A percentile compares a stretch with the other conserved stretches of the same genome.
Conservation (phyloP, 2,113 vertebrate species). For the Benitochromis conjunctus region DNA sequence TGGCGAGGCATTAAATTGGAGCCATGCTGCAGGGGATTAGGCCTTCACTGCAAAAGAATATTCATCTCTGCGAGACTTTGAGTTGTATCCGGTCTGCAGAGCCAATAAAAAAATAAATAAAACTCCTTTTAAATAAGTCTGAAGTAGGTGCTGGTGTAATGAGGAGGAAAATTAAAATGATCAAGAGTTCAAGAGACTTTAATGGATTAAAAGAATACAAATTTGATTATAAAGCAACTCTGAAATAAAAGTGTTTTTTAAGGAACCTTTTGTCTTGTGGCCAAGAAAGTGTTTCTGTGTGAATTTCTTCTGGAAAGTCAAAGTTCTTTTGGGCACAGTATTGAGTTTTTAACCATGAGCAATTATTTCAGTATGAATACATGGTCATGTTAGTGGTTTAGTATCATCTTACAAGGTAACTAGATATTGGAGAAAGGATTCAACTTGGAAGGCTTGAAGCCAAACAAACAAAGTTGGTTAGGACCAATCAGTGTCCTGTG, state of each 20-base stretch:
- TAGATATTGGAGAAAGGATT: neutral
- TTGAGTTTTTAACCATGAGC: neutral
- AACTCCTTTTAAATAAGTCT: neutral
- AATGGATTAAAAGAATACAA: neutral
- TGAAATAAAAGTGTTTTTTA: neutral
- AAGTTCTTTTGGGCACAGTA: neutral
- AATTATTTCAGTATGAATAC: neutral
- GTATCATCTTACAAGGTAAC: neutral
- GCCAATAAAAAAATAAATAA: neutral
- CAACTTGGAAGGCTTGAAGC: too few relatives aligned
- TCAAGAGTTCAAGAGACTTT: neutral
- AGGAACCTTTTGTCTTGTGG: neutral
- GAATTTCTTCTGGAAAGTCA: neutral
- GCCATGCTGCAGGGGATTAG: conserved; percentile 85
- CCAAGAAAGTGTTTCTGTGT: neutral
- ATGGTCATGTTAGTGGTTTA: neutral
- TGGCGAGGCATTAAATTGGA: conserved; percentile 80
- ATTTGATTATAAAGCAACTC: neutral
- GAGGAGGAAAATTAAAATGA: neutral
- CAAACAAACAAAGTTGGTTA: neutral
- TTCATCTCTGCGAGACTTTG: neutral
- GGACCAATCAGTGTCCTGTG: neutral
- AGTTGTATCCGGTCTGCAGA: neutral
- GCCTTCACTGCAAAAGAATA: conserved; percentile 40
- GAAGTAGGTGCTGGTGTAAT: neutral